A percentile compares a stretch with the other conserved stretches of the same genome.
Evolutionary conservation across 2,113 vertebrate species (phyloP).

Genomic region (Daboia siamensis): DNA sequence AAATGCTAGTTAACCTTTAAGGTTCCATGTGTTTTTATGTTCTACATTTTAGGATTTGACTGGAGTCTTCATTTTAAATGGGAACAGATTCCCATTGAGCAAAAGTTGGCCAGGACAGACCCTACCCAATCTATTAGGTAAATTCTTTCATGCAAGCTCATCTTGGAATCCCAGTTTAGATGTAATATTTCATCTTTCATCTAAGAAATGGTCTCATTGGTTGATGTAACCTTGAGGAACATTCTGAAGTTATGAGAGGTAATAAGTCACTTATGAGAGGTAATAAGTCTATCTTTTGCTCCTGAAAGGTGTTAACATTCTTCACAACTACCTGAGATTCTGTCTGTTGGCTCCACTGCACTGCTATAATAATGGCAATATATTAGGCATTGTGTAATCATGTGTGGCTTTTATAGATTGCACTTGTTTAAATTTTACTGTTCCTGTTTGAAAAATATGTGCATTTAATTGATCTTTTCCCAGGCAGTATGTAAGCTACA

Average conservation of each 20-base stretch:
- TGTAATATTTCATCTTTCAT: neutral
- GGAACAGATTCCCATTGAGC: conserved; percentile 98
- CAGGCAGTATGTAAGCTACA: conserved; percentile 1
- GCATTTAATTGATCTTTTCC: neutral
- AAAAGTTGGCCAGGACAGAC: conserved; percentile 94
- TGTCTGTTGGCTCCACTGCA: neutral
- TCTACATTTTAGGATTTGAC: conserved; percentile 84
- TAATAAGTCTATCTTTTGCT: conserved; percentile 17
- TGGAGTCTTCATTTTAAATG: conserved; percentile 99
- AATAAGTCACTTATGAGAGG: neutral
- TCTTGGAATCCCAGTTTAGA: conserved; percentile 5
- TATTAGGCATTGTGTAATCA: neutral
- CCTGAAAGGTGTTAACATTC: conserved; percentile 12
- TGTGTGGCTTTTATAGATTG: conserved; percentile 22
- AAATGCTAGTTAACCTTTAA: neutral
- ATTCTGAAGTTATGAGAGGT: conserved; percentile 9
- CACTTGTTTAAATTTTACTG: neutral
- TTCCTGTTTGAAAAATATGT: conserved; percentile 8
- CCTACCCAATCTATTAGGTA: conserved; percentile 94
- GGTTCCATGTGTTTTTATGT: neutral
- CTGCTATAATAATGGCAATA: neutral
- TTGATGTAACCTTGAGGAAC: neutral
- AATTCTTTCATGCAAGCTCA: neutral
- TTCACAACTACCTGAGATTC: conserved; percentile 20
- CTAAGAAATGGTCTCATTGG: neutral